A percentile compares a stretch with the other conserved stretches of the same genome.
Conservation (phyloP, 2,888 invertebrate species). For the Synergus itoensis region DNA sequence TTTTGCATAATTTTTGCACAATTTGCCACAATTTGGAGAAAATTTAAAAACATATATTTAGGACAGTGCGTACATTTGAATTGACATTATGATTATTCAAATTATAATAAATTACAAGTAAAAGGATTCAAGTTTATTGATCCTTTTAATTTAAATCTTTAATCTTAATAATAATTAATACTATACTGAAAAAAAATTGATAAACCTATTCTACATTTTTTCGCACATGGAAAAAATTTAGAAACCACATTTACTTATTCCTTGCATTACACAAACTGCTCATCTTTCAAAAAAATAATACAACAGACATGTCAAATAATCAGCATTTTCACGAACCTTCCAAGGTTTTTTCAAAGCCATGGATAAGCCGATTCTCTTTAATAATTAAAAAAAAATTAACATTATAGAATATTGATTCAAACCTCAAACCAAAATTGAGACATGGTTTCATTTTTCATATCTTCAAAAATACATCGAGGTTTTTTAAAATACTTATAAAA, state of each 20-base stretch:
- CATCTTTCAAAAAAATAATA: slow-evolving; percentile 7
- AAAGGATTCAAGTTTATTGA: background rate
- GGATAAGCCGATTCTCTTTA: slow-evolving; percentile 60
- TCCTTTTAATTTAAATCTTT: background rate
- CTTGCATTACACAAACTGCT: slow-evolving; percentile 22
- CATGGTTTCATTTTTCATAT: slow-evolving; percentile 6
- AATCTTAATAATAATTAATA: background rate
- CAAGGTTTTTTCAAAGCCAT: slow-evolving; percentile 54
- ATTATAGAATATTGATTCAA: slow-evolving; percentile 46
- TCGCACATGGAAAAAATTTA: background rate
- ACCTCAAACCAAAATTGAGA: background rate
- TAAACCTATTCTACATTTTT: background rate
- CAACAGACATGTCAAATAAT: slow-evolving; percentile 31
- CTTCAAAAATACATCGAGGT: slow-evolving; percentile 26
- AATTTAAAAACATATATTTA: too few relatives aligned
- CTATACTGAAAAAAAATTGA: background rate
- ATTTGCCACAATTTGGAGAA: too few relatives aligned
- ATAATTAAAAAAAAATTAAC: slow-evolving; percentile 45
- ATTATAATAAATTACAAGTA: background rate
- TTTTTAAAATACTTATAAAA: slow-evolving; percentile 13
- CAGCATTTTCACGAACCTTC: slow-evolving; percentile 18
- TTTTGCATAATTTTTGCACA: too few relatives aligned
- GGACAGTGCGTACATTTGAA: too few relatives aligned
- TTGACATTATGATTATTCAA: background rate
- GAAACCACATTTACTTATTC: slow-evolving; percentile 1